Percentiles rank a stretch among this genome's conserved stretches.
Evolutionary conservation across 2,797 vertebrate genomes (phyloP).

Genomic region (Melanotaenia nigrans): DNA sequence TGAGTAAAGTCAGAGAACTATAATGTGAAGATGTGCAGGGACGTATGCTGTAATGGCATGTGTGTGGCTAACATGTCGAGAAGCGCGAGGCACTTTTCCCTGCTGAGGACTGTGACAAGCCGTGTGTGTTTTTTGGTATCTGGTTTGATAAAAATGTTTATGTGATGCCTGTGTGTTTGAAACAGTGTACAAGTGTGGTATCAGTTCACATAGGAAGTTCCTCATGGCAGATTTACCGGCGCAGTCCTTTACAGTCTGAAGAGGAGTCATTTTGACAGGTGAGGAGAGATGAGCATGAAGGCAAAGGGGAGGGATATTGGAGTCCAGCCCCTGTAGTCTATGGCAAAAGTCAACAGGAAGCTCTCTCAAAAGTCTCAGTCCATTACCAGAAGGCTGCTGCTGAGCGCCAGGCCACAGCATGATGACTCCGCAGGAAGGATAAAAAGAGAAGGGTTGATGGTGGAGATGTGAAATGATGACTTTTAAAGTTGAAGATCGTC

Average conservation of each 20-base stretch:
- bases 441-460: conserved; percentile 48
- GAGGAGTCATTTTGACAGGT: conserved; percentile 57
- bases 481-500: conserved; percentile 36
- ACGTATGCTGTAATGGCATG: conserved; percentile 31
- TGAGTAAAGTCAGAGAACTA: conserved; percentile 42
- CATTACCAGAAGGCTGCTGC: conserved; percentile 82
- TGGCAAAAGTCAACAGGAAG: conserved; percentile 85
- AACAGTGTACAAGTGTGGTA: conserved; percentile 32
- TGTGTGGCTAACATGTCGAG: conserved; percentile 52
- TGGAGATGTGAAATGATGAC: conserved; percentile 39
- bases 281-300: conserved; percentile 47
- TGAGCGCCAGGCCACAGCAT: conserved; percentile 78
- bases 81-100: conserved; percentile 67
- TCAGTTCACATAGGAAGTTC: conserved; percentile 45
- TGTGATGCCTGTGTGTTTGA: conserved; percentile 43
- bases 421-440: conserved; percentile 64
- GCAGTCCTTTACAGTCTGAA: conserved; percentile 74
- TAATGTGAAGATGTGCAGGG: conserved; percentile 43
- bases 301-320: conserved; percentile 59
- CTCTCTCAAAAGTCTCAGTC: conserved; percentile 81
- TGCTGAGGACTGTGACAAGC: conserved; percentile 59
- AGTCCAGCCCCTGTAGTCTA: conserved; percentile 87
- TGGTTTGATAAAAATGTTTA: conserved; percentile 50
- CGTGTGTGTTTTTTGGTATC: conserved; percentile 55
- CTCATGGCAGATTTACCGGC: conserved; percentile 56